Evolutionary conservation across 2,113 vertebrate genomes (phyloP).

Genomic region (Agapornis roseicollis): DNA sequence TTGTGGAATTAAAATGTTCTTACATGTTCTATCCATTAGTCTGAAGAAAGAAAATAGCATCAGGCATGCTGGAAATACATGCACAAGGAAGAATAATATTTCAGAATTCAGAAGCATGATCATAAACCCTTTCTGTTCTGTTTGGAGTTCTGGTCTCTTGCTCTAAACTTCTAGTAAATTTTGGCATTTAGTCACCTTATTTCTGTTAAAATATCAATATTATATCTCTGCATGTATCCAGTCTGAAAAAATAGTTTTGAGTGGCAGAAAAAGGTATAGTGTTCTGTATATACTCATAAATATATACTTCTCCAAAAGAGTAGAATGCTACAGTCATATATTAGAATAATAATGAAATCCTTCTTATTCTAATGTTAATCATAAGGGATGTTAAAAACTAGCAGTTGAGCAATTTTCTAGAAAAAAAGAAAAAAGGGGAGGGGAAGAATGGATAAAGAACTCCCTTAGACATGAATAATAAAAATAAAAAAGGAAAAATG

Average conservation of each 20-base stretch:
- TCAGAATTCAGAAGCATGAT: background rate
- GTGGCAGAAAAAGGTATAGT: background rate
- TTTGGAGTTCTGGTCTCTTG: background rate
- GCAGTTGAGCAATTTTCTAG: background rate
- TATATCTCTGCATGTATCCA: background rate
- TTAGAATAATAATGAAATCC: background rate
- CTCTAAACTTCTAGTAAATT: background rate
- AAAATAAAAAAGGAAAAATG: background rate
- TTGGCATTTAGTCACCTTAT: background rate
- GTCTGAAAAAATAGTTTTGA: background rate
- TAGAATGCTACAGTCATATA: background rate
- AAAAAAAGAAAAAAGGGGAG: background rate
- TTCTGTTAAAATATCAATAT: background rate
- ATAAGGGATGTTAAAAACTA: background rate
- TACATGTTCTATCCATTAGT: background rate
- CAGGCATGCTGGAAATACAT: background rate
- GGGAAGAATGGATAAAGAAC: background rate
- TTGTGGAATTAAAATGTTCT: background rate
- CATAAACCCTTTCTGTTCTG: background rate
- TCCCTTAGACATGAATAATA: background rate
- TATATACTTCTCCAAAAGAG: background rate
- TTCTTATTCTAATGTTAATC: background rate
- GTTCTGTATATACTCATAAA: background rate
- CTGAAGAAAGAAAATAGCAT: background rate
- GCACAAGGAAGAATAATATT: background rate